Base-by-base conservation (phyloP, 2,888 invertebrate species). In the Luffia ferchaultella region DNA sequence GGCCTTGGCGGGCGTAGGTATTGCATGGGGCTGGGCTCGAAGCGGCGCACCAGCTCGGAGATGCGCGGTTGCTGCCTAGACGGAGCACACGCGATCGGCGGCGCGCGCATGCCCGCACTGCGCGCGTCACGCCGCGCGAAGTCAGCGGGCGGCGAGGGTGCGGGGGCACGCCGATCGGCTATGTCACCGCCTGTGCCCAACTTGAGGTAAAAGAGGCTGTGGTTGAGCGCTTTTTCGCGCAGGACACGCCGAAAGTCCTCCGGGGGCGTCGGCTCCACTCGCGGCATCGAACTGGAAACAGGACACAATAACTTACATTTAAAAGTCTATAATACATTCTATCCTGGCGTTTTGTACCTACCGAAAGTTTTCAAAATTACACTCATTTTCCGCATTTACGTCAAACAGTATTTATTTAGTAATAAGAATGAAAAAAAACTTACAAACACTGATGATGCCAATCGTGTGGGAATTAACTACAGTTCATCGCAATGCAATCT, bases 161-260 rank as follows among this genome's bases (percentile, higher is more conserved):
- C 52, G 49, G 61, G 52, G 49, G 61, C 63, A 49, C 64, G 65
- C 59, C 66, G 64, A 52, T 64, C 61, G 48, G 60, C 70, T 19
- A 68, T 62, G 46, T 63, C 55, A 30, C 67, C 67, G 58, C 75
- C 78, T 46, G 76, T 70, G 62, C 76, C 77, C 56, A 83, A 68
- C 62, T 80, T 80, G 63, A 79, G 61, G 64, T 85, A 85, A 62
- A 84, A 85, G 59, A 82, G 60, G 65, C 84, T 83, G 68, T 85
- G 85, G 64, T 62, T 76, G 40, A 83, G 66, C 50, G 85, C 84
- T 66, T 85, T 85, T 65, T 83, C 82, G 51, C 82, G 74, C 53
- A 85, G 64, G 53, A 83, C 76, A 52, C 78, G 74, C 42, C 85
- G 76, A 65, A 84, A 82, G 63, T 85, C 85, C 58, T 82, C 77